A percentile compares a stretch with the other conserved stretches of the same genome.
phyloP scores from a whole-genome alignment of 2,888 invertebrate species.

The Liodrosophila aerea region DNA sequence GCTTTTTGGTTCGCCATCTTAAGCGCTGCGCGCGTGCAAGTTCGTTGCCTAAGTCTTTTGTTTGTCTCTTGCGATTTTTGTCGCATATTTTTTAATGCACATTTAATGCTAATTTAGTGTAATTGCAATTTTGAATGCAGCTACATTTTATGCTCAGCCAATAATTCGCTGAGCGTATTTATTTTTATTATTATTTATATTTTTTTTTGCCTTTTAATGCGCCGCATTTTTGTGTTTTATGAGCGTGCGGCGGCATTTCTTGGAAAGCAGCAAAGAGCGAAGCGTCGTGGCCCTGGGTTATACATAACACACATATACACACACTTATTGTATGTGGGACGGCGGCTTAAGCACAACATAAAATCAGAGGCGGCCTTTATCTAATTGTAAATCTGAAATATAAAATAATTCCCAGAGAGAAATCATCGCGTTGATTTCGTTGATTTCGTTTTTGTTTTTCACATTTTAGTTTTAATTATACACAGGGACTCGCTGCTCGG shows the following conservation, averaged over 20 bases:
- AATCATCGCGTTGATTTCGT: conserved; percentile 34
- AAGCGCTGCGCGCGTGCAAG: conserved; percentile 34
- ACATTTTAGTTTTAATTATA: conserved; percentile 21
- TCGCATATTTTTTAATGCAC: conserved; percentile 43
- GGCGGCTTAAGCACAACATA: conserved; percentile 75
- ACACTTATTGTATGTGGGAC: conserved; percentile 42
- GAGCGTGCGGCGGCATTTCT: conserved; percentile 68
- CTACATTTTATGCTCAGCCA: conserved; percentile 23
- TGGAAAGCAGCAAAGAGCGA: conserved; percentile 44
- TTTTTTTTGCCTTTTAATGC: conserved; percentile 42
- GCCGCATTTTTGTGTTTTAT: conserved; percentile 70
- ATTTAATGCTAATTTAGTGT: conserved; percentile 76
- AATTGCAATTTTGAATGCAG: conserved; percentile 55
- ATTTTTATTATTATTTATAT: conserved; percentile 18
- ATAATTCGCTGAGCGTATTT: conserved; percentile 56
- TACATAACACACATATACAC: conserved; percentile 13
- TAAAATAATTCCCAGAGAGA: conserved; percentile 29
- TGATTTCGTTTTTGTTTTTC: conserved; percentile 5
- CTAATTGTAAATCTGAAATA: conserved; percentile 74
- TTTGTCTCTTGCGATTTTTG: conserved; percentile 34
- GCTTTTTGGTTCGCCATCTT: conserved; percentile 40
- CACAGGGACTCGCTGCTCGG: too few relatives aligned
- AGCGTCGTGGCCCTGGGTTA: conserved; percentile 54
- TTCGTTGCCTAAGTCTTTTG: conserved; percentile 77
- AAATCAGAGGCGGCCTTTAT: conserved; percentile 67